Evolutionary conservation across 2,888 invertebrate genomes (phyloP), one percentile per base, ranked within the genome.

Genomic region (Hoplodrina ambigua): DNA sequence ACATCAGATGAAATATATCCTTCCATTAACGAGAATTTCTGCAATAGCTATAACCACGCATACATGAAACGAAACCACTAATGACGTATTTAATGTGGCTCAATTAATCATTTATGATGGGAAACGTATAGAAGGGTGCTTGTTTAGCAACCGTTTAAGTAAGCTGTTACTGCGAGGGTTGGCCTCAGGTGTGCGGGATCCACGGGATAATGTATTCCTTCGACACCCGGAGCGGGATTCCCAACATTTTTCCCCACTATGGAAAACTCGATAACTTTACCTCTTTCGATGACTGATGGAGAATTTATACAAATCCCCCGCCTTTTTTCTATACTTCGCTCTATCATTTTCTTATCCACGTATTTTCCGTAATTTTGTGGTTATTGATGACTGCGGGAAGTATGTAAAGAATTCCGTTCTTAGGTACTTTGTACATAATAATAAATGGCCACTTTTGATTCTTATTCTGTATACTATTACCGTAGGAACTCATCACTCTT

Each of bases 191-290:
- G 79, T 57, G 69, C 64, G 67, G 67, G 69, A 78, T 85, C 75
- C 74, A 84, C 79, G 82, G 85, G 83, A 87, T 90, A 90, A 90
- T 90, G 81, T 89, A 89, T 90, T 87, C 87, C 77, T 56, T 59
- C 61, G 58, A 50, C 57, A 84, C 80, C 72, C 61, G 52, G 67
- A 57, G 64, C 60, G 57, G 64, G 67, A 66, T 72, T 50, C 61
- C 44, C 57, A 72, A 68, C 54, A 70, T 73, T 81, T 75, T 77
- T 66, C 64, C 37, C 58, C 59, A 33, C 68, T 37, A 63, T 70
- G 59, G 64, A 74, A 80, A 82, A 70, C 77, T 81, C 71, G 63
- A 81, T 76, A 81, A 64, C 69, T 63, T 59, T 50, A 58, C 72
- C 69, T 71, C 56, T 76, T 65, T 67, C 63, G 49, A 73, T 84